Percentiles rank a stretch among this genome's conserved stretches.
Evolutionary conservation across 2,888 invertebrate species (phyloP).

Genomic region (Plagiodera versicolora): DNA sequence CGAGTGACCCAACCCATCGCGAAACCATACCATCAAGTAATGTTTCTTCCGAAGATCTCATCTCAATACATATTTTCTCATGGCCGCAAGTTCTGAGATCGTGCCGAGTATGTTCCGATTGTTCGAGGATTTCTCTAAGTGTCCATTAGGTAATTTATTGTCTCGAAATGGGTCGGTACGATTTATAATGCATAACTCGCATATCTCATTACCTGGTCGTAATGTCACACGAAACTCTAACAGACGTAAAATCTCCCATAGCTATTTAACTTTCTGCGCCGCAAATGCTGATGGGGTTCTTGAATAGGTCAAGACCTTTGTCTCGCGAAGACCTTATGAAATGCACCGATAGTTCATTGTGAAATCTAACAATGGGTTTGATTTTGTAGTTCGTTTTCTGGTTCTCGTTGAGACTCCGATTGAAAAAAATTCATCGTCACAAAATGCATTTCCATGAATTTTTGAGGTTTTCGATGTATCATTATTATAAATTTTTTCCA

Average conservation of each 20-base stretch:
- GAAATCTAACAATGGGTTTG: not conserved
- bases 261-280: conserved; percentile 16
- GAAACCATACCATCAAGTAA: not conserved
- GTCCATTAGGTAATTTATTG: conserved; percentile 45
- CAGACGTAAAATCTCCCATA: conserved; percentile 29
- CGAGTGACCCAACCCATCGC: conserved; percentile 1
- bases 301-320: not conserved
- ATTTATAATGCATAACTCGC: conserved; percentile 44
- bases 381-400: too few relatives aligned
- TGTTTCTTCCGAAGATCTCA: conserved; percentile 20
- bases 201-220: conserved; percentile 38
- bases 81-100: conserved; percentile 30
- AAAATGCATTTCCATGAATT: too few relatives aligned
- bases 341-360: not conserved
- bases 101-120: conserved; percentile 35
- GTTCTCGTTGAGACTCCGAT: too few relatives aligned
- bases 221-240: conserved; percentile 34
- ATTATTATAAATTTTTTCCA: too few relatives aligned
- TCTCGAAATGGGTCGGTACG: conserved; percentile 42
- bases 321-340: not conserved
- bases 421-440: too few relatives aligned
- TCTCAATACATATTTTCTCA: conserved; percentile 31
- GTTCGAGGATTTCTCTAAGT: conserved; percentile 39
- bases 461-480: too few relatives aligned
- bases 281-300: not conserved